phyloP scores from a whole-genome alignment of 2,113 vertebrate genomes.

The Zosterops hypoxanthus region DNA sequence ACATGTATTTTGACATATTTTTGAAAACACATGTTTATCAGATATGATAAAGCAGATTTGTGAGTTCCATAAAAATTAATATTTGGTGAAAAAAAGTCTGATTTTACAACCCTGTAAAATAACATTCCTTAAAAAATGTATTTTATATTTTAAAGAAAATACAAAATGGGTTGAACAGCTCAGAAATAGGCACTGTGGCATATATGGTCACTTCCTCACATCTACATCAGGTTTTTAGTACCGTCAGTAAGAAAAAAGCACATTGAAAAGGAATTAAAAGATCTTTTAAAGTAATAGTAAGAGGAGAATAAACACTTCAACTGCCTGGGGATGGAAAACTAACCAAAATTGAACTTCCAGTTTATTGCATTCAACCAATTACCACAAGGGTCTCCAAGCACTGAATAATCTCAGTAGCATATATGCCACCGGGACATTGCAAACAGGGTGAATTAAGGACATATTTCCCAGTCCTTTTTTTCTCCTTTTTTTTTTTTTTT shows the following conservation, averaged over 20 bases:
- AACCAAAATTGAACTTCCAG: constrained; percentile 26
- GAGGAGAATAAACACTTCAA: constrained; percentile 5
- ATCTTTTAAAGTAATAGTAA: not conserved
- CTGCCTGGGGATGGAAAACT: constrained; percentile 2
- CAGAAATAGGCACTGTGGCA: not conserved
- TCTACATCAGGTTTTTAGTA: not conserved
- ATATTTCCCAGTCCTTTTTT: constrained; percentile 50
- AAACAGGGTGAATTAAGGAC: constrained; percentile 57
- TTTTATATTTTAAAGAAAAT: not conserved
- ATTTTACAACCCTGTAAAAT: not conserved
- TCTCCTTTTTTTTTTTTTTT: not conserved
- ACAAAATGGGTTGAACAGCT: not conserved
- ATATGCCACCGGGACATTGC: constrained; percentile 1
- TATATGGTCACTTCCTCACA: not conserved
- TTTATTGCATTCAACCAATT: constrained; percentile 17
- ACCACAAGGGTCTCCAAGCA: constrained; percentile 35
- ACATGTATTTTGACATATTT: not conserved
- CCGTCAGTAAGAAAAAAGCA: not conserved
- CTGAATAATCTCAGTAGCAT: not conserved
- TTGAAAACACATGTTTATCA: not conserved
- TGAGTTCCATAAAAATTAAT: not conserved
- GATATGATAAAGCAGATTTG: not conserved
- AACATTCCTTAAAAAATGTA: not conserved
- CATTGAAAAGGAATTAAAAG: not conserved
- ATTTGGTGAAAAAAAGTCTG: not conserved